Conservation (phyloP, 2,888 invertebrate genomes). For the Macaria notata region DNA sequence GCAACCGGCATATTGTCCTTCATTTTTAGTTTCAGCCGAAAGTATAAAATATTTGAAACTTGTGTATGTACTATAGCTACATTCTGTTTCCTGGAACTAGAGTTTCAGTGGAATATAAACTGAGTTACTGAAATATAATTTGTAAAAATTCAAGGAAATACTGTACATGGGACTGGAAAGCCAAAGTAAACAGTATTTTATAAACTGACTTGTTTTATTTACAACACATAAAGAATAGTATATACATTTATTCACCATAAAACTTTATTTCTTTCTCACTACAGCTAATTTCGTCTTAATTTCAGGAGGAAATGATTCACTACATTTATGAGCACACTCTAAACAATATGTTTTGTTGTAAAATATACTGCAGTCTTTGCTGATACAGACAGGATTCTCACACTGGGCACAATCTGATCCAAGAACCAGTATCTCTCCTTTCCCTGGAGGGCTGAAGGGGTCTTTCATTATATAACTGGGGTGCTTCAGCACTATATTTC, state of each 20-base stretch:
- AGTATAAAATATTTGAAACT: constrained; percentile 43
- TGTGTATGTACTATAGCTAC: constrained; percentile 67
- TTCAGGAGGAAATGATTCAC: constrained; percentile 85
- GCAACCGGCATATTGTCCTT: constrained; percentile 41
- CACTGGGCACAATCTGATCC: constrained; percentile 90
- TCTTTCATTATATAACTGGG: constrained; percentile 92
- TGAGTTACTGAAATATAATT: constrained; percentile 74
- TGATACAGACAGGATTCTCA: constrained; percentile 86
- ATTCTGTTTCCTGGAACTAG: constrained; percentile 59
- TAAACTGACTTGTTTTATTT: constrained; percentile 51
- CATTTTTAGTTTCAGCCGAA: constrained; percentile 52
- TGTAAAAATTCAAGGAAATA: constrained; percentile 73
- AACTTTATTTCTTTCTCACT: constrained; percentile 46
- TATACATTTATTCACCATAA: constrained; percentile 23
- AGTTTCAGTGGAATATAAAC: constrained; percentile 68
- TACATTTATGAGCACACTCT: constrained; percentile 83
- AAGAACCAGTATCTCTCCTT: constrained; percentile 88
- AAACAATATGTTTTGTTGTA: constrained; percentile 89
- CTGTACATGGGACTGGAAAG: constrained; percentile 80
- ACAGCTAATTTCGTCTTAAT: constrained; percentile 84
- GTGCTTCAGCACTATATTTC: constrained; percentile 85
- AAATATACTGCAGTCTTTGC: constrained; percentile 89
- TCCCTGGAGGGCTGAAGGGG: constrained; percentile 89
- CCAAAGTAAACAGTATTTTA: constrained; percentile 83
- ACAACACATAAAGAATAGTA: neutral